Conservation (phyloP, 2,888 invertebrate genomes). For the Lathronympha strigana region DNA sequence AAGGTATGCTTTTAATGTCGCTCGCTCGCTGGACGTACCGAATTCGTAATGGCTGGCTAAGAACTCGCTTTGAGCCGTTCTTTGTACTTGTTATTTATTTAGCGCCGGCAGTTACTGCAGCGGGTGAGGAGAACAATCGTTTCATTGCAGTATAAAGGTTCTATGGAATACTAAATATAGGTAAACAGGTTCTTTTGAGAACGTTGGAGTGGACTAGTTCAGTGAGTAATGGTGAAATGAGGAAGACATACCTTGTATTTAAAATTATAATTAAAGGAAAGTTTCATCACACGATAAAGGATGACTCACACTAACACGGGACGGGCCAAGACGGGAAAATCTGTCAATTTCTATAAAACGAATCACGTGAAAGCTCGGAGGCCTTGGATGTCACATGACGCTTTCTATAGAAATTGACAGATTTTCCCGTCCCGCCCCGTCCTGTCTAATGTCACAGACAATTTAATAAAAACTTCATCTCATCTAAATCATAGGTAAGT, state of each 20-base stretch:
- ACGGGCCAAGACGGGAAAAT: no score
- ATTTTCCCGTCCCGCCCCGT: no score
- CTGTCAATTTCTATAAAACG: no score
- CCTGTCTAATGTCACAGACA: no score
- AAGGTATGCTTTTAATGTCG: constrained; percentile 69
- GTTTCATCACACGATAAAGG: no score
- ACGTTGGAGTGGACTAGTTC: background rate
- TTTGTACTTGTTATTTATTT: constrained; percentile 30
- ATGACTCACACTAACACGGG: no score
- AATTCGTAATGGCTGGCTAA: constrained; percentile 31
- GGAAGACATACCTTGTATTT: background rate
- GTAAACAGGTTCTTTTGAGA: constrained; percentile 18
- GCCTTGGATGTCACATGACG: no score
- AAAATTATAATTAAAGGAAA: no score
- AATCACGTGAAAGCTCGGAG: no score
- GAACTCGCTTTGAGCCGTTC: constrained; percentile 35
- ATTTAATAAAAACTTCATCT: no score
- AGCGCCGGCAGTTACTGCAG: constrained; percentile 18
- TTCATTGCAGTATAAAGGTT: constrained; percentile 10
- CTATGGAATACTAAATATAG: constrained; percentile 25
- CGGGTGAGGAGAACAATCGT: constrained; percentile 24
- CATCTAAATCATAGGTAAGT: no score
- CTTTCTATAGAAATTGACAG: no score
- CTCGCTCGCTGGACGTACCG: constrained; percentile 57
- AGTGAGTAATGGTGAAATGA: background rate